Conservation (phyloP, 2,888 invertebrate genomes). For the Prenolepis imparis region DNA sequence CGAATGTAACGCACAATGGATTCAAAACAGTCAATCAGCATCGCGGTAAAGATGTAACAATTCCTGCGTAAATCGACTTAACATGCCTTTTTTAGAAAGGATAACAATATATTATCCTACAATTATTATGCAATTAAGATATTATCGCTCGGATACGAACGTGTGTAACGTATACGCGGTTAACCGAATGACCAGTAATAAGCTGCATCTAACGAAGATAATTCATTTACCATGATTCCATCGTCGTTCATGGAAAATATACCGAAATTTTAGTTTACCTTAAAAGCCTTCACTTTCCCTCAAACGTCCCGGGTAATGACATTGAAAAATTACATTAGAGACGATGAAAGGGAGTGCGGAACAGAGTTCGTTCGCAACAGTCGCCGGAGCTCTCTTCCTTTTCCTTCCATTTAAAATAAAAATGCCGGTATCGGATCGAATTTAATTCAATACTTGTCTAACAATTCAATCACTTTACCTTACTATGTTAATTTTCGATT, state of each 20-base stretch:
- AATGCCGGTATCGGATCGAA: slow-evolving; percentile 56
- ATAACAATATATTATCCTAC: background rate
- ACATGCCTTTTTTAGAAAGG: too few species aligned
- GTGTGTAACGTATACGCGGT: slow-evolving; percentile 49
- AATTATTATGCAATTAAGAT: slow-evolving; percentile 41
- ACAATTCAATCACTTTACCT: slow-evolving; percentile 28
- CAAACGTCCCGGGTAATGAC: slow-evolving; percentile 74
- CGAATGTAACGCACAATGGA: too few species aligned
- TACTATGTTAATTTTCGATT: background rate
- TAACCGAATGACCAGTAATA: slow-evolving; percentile 54
- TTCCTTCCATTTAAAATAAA: slow-evolving; percentile 74
- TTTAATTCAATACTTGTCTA: slow-evolving; percentile 42
- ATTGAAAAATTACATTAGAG: slow-evolving; percentile 79
- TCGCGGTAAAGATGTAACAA: too few species aligned
- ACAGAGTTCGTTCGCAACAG: slow-evolving; percentile 63
- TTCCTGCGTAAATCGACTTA: too few species aligned
- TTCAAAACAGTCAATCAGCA: too few species aligned
- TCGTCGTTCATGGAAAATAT: slow-evolving; percentile 66
- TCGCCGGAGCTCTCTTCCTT: slow-evolving; percentile 54
- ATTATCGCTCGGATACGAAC: slow-evolving; percentile 28
- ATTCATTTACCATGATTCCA: slow-evolving; percentile 58
- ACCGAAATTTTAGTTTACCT: slow-evolving; percentile 72
- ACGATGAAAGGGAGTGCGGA: slow-evolving; percentile 76
- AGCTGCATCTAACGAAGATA: slow-evolving; percentile 52
- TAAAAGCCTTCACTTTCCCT: slow-evolving; percentile 74